Conservation (phyloP, 2,797 vertebrate genomes). For the Gallinago solitaria region DNA sequence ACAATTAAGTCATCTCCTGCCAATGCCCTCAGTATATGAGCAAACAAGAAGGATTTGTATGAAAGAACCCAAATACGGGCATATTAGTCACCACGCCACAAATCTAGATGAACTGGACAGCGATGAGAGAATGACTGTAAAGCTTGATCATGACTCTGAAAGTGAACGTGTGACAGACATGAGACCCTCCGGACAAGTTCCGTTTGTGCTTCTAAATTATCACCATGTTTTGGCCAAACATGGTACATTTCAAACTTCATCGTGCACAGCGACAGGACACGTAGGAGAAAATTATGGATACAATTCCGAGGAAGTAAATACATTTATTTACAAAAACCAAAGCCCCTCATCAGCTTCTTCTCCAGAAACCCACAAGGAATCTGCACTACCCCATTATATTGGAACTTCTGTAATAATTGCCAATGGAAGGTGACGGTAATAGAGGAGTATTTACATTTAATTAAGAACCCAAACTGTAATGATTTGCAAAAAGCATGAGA, state of each 20-base stretch:
- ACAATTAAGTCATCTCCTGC: constrained; percentile 75
- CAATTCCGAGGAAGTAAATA: constrained; percentile 72
- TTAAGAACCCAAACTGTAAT: constrained; percentile 17
- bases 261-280: constrained; percentile 75
- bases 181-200: constrained; percentile 77
- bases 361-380: constrained; percentile 77
- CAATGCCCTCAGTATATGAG: constrained; percentile 80
- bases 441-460: not conserved
- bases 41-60: constrained; percentile 79
- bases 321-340: constrained; percentile 79
- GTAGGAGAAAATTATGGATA: constrained; percentile 71
- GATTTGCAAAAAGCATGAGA: constrained; percentile 42
- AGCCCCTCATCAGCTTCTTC: constrained; percentile 79
- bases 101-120: constrained; percentile 44
- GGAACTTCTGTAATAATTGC: constrained; percentile 91
- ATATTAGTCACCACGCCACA: constrained; percentile 22
- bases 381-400: constrained; percentile 84
- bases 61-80: constrained; percentile 77
- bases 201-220: constrained; percentile 87
- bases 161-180: constrained; percentile 72
- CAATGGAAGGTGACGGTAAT: constrained; percentile 87
- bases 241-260: constrained; percentile 72
- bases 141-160: constrained; percentile 53
- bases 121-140: constrained; percentile 39
- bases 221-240: constrained; percentile 87